These are phyloP conservation scores for Cabera pusaria DNA, from an alignment of 2,888 invertebrate species.

Conservation along the genomic window DNA sequence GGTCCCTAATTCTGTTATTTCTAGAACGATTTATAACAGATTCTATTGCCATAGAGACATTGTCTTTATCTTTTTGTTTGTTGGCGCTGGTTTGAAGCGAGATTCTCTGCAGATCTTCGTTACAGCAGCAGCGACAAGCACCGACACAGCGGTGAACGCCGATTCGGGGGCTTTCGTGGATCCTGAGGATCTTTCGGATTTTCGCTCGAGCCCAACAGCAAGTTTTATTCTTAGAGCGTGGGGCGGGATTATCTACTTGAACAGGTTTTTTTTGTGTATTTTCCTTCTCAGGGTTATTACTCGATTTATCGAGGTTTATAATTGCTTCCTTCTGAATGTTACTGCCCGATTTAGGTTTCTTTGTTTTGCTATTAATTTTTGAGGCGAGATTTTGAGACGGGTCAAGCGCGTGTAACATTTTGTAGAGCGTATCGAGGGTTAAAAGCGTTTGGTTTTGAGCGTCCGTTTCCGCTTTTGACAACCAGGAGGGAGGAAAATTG, in stretches of 20 bases:
- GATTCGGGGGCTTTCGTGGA: not conserved
- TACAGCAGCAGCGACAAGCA: conserved; percentile 12
- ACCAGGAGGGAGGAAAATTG: conserved; percentile 8
- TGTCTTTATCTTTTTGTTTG: too few species aligned
- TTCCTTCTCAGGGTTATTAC: not conserved
- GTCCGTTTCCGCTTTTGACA: not conserved
- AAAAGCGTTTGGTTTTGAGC: conserved; percentile 29
- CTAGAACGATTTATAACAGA: too few species aligned
- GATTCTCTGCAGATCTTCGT: too few species aligned
- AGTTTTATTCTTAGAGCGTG: not conserved
- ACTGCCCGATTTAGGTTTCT: conserved; percentile 1
- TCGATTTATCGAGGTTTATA: not conserved
- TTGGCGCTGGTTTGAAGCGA: too few species aligned
- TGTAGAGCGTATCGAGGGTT: conserved; percentile 59
- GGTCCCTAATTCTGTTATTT: too few species aligned
- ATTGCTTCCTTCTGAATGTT: not conserved
- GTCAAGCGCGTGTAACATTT: conserved; percentile 49
- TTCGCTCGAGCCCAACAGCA: conserved; percentile 16
- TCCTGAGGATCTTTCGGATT: conserved; percentile 1
- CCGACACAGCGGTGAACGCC: conserved; percentile 7
- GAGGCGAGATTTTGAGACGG: conserved; percentile 1
- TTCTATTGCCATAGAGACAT: too few species aligned
- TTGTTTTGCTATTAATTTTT: conserved; percentile 1
- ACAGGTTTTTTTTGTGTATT: not conserved
- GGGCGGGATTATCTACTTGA: not conserved